phyloP scores from a whole-genome alignment of 2,797 vertebrate genomes.

The Enteromius treurensis region DNA sequence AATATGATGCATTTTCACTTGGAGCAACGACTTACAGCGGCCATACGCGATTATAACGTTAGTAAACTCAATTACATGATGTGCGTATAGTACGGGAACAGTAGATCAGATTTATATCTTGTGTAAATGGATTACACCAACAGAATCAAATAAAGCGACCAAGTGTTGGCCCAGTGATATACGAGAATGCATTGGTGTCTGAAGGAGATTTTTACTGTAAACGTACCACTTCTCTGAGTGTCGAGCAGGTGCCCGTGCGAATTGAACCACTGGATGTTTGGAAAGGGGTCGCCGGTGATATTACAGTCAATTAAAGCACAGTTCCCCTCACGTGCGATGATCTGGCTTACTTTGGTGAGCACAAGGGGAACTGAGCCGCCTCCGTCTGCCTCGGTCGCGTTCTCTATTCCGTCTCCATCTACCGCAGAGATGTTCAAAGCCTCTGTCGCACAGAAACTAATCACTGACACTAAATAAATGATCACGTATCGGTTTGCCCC shows the following conservation, averaged over 20 bases:
- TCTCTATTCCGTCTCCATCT: constrained; percentile 60
- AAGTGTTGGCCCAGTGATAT: not conserved
- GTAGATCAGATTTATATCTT: not conserved
- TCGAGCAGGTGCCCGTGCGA: constrained; percentile 85
- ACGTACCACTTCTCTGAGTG: constrained; percentile 81
- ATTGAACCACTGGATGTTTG: constrained; percentile 91
- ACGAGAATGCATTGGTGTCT: not conserved
- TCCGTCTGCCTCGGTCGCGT: constrained; percentile 64
- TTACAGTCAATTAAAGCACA: constrained; percentile 94
- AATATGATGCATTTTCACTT: not conserved
- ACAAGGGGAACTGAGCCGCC: constrained; percentile 82
- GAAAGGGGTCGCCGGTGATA: constrained; percentile 87
- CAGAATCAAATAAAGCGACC: not conserved
- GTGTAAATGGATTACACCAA: not conserved
- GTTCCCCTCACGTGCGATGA: constrained; percentile 92
- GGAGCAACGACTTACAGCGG: too few relatives aligned
- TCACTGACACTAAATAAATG: constrained; percentile 68
- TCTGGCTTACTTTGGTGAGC: constrained; percentile 82
- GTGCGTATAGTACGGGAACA: not conserved
- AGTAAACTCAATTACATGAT: not conserved
- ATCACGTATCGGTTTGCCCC: constrained; percentile 53
- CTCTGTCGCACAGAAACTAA: constrained; percentile 71
- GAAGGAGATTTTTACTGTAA: not conserved
- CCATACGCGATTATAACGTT: not conserved
- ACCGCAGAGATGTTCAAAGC: constrained; percentile 43